A percentile compares a stretch with the other conserved stretches of the same genome.
Evolutionary conservation across 2,888 invertebrate species (phyloP).

Genomic region (Sericinus montela): DNA sequence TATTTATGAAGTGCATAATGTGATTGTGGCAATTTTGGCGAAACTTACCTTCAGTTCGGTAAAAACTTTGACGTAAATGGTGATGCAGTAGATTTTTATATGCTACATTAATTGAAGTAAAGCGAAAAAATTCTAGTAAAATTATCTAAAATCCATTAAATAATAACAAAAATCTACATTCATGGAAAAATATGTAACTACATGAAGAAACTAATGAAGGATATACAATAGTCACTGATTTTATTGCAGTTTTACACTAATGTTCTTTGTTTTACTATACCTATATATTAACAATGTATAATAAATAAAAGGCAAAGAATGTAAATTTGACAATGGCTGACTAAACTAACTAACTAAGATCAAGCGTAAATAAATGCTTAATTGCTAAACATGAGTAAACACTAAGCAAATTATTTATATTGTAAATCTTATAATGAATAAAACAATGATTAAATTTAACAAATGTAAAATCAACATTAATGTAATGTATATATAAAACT

Average conservation of each 20-base stretch:
- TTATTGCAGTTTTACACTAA: no score
- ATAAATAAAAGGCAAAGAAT: no score
- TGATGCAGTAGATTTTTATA: no score
- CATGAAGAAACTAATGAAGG: no score
- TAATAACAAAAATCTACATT: neutral
- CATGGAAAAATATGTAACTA: no score
- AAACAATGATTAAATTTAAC: neutral
- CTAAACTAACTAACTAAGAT: neutral
- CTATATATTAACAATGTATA: no score
- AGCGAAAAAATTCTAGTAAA: neutral
- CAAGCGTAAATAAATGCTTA: slow-evolving; percentile 4
- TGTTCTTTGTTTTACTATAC: no score
- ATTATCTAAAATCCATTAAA: neutral
- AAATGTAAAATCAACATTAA: no score
- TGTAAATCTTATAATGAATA: neutral
- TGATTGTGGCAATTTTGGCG: slow-evolving; percentile 7
- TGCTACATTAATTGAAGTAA: no score
- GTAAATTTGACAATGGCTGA: no score
- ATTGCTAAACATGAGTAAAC: slow-evolving; percentile 9
- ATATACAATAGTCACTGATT: no score
- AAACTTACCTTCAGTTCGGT: slow-evolving; percentile 15
- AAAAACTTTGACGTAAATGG: neutral
- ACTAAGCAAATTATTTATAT: neutral
- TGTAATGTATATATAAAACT: neutral
- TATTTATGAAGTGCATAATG: slow-evolving; percentile 16